Conservation (phyloP, 2,888 invertebrate genomes). For the Pristionchus fissidentatus region DNA sequence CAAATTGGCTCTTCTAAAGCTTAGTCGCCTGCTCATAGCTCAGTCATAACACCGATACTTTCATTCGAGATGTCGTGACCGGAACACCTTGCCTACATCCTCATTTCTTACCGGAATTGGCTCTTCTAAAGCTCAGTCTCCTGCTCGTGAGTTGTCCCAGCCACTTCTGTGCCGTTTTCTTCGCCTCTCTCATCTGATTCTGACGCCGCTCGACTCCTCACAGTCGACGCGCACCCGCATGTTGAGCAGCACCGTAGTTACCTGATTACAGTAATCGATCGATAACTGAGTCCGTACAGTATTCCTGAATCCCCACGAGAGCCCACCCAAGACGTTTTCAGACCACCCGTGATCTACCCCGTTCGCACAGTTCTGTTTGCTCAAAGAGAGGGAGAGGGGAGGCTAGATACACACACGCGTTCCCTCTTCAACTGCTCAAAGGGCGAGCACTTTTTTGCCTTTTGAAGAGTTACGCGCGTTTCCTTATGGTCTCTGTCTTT, state of each 20-base stretch:
- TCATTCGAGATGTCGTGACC: too few species aligned
- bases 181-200: conserved; percentile 45
- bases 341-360: conserved; percentile 33
- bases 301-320: too few species aligned
- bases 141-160: conserved; percentile 30
- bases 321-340: conserved; percentile 12
- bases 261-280: conserved; percentile 10
- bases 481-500: too few species aligned
- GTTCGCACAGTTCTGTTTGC: conserved; percentile 6
- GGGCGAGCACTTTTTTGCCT: neutral
- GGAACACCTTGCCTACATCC: too few species aligned
- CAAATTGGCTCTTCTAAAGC: neutral
- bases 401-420: neutral
- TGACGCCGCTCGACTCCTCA: conserved; percentile 38
- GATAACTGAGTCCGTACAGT: neutral
- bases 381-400: conserved; percentile 7
- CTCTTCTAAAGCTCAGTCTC: conserved; percentile 44
- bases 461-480: neutral
- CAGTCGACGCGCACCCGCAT: conserved; percentile 45
- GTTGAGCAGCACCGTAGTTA: conserved; percentile 13
- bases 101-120: conserved; percentile 41
- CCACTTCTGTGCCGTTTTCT: conserved; percentile 48
- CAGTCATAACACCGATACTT: too few species aligned
- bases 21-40: neutral
- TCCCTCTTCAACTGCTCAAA: conserved; percentile 20